Evolutionary conservation across 2,888 invertebrate genomes (phyloP).

Genomic region (Perizoma affinitatum): DNA sequence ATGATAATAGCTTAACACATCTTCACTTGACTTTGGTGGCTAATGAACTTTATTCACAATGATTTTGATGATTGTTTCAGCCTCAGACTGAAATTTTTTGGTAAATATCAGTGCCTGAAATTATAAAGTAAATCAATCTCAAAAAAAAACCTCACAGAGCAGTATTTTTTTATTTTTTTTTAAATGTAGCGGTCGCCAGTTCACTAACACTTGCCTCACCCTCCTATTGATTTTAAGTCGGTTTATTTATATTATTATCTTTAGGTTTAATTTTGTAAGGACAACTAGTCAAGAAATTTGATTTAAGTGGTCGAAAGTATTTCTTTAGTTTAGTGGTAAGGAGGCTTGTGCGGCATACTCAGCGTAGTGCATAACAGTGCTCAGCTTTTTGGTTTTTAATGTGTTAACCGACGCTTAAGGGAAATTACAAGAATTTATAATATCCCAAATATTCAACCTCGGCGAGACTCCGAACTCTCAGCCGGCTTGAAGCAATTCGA

Average conservation of each 20-base stretch:
- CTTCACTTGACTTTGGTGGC: background rate
- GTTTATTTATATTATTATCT: slow-evolving; percentile 43
- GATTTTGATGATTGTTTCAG: too few relatives aligned
- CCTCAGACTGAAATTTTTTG: too few relatives aligned
- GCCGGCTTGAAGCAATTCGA: too few relatives aligned
- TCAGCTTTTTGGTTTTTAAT: background rate
- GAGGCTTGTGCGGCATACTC: background rate
- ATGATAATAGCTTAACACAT: too few relatives aligned
- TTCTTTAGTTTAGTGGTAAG: slow-evolving; percentile 6
- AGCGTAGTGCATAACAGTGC: background rate
- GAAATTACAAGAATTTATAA: too few relatives aligned
- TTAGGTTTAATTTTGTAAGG: slow-evolving; percentile 43
- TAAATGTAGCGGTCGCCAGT: slow-evolving; percentile 47
- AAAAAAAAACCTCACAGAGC: slow-evolving; percentile 4
- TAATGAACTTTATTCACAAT: background rate
- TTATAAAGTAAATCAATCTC: background rate
- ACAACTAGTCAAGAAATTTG: slow-evolving; percentile 27
- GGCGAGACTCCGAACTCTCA: too few relatives aligned
- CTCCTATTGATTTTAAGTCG: slow-evolving; percentile 57
- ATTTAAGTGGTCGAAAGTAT: background rate
- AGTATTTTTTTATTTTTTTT: slow-evolving; percentile 28
- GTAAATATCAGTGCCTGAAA: background rate
- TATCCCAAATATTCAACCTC: too few relatives aligned
- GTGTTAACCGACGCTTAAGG: too few relatives aligned
- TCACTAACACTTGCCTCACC: slow-evolving; percentile 65